Conservation (phyloP, 2,113 vertebrate species). For the Nycticebus coucang region DNA sequence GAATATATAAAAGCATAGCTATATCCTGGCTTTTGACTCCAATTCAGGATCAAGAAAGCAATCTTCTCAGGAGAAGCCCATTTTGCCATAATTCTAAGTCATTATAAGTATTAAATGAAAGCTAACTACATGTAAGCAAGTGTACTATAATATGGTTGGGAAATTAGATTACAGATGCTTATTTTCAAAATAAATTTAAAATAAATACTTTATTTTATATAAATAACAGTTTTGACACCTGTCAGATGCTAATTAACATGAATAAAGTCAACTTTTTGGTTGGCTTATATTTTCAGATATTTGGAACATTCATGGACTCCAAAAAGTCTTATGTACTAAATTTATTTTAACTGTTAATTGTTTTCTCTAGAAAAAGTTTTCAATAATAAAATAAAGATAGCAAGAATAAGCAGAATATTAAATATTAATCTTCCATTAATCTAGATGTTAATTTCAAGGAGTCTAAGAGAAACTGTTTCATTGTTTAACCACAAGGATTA, state of each 20-base stretch:
- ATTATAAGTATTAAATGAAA: conserved; percentile 11
- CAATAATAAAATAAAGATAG: not conserved
- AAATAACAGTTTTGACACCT: conserved; percentile 45
- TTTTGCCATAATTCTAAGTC: conserved; percentile 37
- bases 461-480: conserved; percentile 12
- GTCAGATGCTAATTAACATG: not conserved
- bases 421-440: not conserved
- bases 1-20: not conserved
- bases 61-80: not conserved
- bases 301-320: not conserved
- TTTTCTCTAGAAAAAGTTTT: not conserved
- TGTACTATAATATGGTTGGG: not conserved
- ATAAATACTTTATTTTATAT: conserved; percentile 34
- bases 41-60: not conserved
- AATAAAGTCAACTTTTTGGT: not conserved
- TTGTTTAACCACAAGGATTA: not conserved
- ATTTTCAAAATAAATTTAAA: conserved; percentile 61
- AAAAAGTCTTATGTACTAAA: not conserved
- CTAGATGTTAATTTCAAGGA: conserved; percentile 13
- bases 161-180: conserved; percentile 32
- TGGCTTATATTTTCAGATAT: not conserved
- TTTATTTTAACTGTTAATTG: conserved; percentile 22
- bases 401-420: conserved; percentile 23
- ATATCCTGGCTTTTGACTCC: not conserved
- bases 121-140: conserved; percentile 31